phyloP scores from a whole-genome alignment of 2,113 vertebrate genomes.

The Syrrhaptes paradoxus region DNA sequence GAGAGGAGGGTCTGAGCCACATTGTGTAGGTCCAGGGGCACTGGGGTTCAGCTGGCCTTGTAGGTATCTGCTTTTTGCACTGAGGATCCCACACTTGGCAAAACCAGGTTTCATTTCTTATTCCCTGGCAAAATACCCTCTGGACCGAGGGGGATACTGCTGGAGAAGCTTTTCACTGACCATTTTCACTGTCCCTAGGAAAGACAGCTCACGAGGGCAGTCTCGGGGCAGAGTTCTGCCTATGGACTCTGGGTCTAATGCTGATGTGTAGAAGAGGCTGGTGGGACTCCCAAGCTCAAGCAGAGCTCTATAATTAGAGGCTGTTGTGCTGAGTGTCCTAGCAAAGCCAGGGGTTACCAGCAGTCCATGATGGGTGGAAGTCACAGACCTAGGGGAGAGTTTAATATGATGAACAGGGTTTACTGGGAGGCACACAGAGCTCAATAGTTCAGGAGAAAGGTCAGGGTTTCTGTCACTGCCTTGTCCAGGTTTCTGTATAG shows the following conservation, averaged over 20 bases:
- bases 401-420: background rate
- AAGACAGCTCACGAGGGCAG: background rate
- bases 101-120: background rate
- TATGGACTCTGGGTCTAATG: background rate
- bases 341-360: background rate
- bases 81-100: background rate
- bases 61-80: background rate
- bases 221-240: background rate
- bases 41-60: background rate
- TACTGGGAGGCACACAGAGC: background rate
- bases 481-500: background rate
- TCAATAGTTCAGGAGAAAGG: background rate
- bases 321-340: background rate
- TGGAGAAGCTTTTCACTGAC: background rate
- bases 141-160: background rate
- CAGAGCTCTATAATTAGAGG: background rate
- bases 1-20: background rate
- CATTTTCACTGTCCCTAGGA: background rate
- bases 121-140: background rate
- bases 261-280: background rate
- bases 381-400: background rate
- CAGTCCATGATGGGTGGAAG: background rate
- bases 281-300: background rate
- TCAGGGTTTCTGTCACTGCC: background rate
- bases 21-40: accelerated